phyloP scores from a whole-genome alignment of 2,113 vertebrate genomes.

The Hystrix cristata region DNA sequence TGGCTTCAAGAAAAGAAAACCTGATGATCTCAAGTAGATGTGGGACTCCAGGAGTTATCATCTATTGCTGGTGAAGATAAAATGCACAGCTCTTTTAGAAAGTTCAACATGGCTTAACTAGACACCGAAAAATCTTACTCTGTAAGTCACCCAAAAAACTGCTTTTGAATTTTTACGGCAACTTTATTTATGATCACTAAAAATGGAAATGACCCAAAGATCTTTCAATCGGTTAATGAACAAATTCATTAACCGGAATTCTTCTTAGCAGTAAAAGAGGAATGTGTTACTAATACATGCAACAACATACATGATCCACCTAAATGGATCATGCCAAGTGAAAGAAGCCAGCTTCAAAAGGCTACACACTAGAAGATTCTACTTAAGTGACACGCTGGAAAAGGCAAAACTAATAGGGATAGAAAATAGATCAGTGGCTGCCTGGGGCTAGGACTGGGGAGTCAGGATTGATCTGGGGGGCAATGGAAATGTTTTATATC shows the following conservation, averaged over 20 bases:
- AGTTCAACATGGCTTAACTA: background rate
- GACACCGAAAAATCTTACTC: background rate
- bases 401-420: background rate
- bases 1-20: background rate
- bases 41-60: background rate
- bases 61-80: background rate
- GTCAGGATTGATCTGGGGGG: background rate
- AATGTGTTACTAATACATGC: fast-evolving
- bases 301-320: background rate
- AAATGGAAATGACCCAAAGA: background rate
- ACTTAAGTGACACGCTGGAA: background rate
- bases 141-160: background rate
- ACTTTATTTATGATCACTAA: constrained; percentile 9
- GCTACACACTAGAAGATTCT: background rate
- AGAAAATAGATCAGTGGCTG: background rate
- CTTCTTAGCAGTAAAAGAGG: background rate
- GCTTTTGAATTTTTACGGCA: background rate
- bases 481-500: background rate
- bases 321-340: background rate
- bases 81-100: background rate
- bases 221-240: background rate
- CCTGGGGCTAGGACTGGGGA: background rate
- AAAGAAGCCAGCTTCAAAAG: constrained; percentile 2
- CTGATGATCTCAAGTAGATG: background rate
- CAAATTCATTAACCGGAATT: background rate